phyloP scores from a whole-genome alignment of 2,113 vertebrate genomes.

The Labeo rohita region DNA sequence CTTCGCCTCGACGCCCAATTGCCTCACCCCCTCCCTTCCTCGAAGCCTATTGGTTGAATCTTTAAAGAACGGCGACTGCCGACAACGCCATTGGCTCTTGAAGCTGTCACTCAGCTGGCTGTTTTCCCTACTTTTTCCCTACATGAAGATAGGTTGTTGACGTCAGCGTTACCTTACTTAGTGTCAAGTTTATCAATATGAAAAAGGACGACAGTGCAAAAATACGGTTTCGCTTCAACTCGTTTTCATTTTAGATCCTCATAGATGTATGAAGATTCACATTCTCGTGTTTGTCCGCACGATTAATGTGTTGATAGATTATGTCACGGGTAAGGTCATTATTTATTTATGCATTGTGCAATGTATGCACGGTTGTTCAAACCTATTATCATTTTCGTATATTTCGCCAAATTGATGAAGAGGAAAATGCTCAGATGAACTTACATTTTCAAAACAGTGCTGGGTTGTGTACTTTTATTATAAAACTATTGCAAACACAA shows the following conservation, averaged over 20 bases:
- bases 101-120: conserved; percentile 62
- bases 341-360: neutral
- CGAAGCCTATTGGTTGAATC: conserved; percentile 72
- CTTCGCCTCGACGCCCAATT: conserved; percentile 60
- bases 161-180: conserved; percentile 65
- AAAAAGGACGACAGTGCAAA: neutral
- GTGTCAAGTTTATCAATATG: conserved; percentile 57
- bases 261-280: neutral
- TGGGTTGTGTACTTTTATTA: neutral
- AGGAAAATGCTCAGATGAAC: neutral
- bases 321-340: neutral
- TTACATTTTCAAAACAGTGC: neutral
- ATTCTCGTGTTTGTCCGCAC: neutral
- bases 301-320: neutral
- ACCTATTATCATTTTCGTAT: neutral
- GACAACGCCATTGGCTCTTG: conserved; percentile 66
- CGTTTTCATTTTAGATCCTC: neutral
- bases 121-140: conserved; percentile 52
- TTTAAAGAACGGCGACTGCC: conserved; percentile 67
- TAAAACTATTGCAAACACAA: neutral
- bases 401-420: neutral
- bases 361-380: neutral
- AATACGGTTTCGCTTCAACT: neutral
- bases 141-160: conserved; percentile 76
- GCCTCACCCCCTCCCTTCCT: conserved; percentile 67